Base-by-base conservation (phyloP, 2,888 invertebrate species). In the Dioctria linearis region DNA sequence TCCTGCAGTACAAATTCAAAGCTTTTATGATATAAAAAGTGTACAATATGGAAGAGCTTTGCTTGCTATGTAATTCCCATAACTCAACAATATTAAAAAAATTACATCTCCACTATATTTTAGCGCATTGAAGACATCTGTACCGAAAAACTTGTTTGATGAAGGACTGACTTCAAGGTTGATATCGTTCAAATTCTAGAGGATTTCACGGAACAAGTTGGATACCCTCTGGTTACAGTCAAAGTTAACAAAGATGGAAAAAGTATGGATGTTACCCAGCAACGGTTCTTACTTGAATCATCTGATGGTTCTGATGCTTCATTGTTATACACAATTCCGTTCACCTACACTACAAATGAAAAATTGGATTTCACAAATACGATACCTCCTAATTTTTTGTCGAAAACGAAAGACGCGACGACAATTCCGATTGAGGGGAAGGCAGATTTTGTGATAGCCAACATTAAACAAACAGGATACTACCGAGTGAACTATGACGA, bases 401-500 rank as follows among this genome's bases (percentile, higher is more conserved):
- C 11, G 1, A 82, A 80, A n/a, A 11, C 9, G 11, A 9, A 51
- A 4, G n/a, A 9, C 2, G 46, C 13, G 9, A 39, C 8, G 5
- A 51, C 4, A 4, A 75, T 79, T 40, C 2, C 3, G 2, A 6
- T 80, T 5, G 2, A 13, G 13, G 66, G 65, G 37, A 83, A 84
- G 5, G 79, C 83, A 3, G 89, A 89, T 80, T 89, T 88, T 88
- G 57, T 89, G 37, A 85, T 89, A 42, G 85, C 87, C 0, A 89
- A 89, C 79, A 87, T 88, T 8, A 86, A 89, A 67, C 87, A 88
- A 81, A 88, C 88, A 0, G 86, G 88, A 11, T 86, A 88, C 86
- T 94, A 93, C 87, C 90, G 94, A 85, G 93, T 94, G 2, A 92
- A 94, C 85, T 95, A 95, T 83, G 94, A 95, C 71, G 85, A 86